These are phyloP conservation scores for Psococerastis gibbosa DNA, from an alignment of 2,888 invertebrate species.

Conservation along the genomic window DNA sequence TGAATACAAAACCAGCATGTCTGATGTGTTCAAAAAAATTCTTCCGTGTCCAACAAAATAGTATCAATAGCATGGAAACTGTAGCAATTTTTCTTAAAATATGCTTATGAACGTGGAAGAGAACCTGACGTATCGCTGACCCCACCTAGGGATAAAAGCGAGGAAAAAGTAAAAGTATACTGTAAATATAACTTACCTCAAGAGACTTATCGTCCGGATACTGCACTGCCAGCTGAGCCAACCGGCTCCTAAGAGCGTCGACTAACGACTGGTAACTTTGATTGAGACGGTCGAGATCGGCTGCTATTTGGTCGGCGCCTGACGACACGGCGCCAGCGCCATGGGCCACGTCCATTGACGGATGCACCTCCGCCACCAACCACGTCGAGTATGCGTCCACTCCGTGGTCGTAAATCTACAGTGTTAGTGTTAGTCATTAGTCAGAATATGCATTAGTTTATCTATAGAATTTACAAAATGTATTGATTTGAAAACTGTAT, in stretches of 20 bases:
- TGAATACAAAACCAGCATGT: too few species aligned
- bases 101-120: constrained; percentile 11
- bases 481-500: too few species aligned
- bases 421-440: constrained; percentile 7
- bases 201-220: constrained; percentile 55
- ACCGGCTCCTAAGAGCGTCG: constrained; percentile 45
- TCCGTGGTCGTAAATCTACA: constrained; percentile 65
- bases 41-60: too few species aligned
- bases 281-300: constrained; percentile 65
- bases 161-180: too few species aligned
- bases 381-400: constrained; percentile 68
- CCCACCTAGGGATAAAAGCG: too few species aligned
- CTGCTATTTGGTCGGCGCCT: constrained; percentile 53
- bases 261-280: constrained; percentile 53
- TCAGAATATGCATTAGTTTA: too few species aligned
- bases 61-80: too few species aligned
- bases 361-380: constrained; percentile 64
- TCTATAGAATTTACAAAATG: too few species aligned
- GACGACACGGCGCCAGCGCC: constrained; percentile 17
- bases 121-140: too few species aligned
- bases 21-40: too few species aligned
- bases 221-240: constrained; percentile 44
- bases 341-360: constrained; percentile 46
- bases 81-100: constrained; percentile 3
- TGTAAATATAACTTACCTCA: constrained; percentile 44